These are phyloP conservation scores for Fragum whitleyi DNA, from an alignment of 2,888 invertebrate species.

Conservation along the genomic window DNA sequence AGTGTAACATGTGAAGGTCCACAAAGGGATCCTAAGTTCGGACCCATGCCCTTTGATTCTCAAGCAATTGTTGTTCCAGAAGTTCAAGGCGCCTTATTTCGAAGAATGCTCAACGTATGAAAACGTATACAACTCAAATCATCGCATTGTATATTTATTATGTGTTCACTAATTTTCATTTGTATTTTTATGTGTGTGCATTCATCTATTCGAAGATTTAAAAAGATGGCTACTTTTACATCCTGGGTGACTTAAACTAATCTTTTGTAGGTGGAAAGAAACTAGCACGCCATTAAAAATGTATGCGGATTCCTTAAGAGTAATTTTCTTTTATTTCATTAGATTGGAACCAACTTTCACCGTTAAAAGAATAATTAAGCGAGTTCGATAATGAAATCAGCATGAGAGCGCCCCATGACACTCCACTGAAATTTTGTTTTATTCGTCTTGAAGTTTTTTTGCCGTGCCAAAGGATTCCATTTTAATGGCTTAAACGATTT, in stretches of 20 bases:
- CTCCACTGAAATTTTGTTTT: not conserved
- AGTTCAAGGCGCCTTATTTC: too few relatives aligned
- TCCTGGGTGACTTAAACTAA: not conserved
- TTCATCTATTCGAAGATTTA: too few relatives aligned
- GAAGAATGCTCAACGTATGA: too few relatives aligned
- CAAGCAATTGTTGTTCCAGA: too few relatives aligned
- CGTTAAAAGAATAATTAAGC: not conserved
- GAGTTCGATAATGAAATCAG: not conserved
- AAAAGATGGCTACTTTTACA: too few relatives aligned
- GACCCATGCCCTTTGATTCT: too few relatives aligned
- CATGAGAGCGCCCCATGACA: constrained; percentile 1
- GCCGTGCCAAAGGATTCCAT: not conserved
- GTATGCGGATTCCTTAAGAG: not conserved
- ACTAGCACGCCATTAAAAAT: not conserved
- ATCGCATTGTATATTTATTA: too few relatives aligned
- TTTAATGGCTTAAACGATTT: not conserved
- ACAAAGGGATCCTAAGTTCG: too few relatives aligned
- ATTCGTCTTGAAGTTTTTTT: not conserved
- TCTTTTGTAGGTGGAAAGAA: not conserved
- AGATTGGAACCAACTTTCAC: not conserved
- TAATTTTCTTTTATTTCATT: constrained; percentile 4
- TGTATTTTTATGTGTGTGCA: too few relatives aligned
- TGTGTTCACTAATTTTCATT: too few relatives aligned
- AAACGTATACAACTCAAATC: too few relatives aligned
- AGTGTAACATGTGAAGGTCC: too few relatives aligned